Percentiles rank a stretch among this genome's conserved stretches.
Evolutionary conservation across 2,888 invertebrate genomes (phyloP).

Genomic region (Hedya salicella): DNA sequence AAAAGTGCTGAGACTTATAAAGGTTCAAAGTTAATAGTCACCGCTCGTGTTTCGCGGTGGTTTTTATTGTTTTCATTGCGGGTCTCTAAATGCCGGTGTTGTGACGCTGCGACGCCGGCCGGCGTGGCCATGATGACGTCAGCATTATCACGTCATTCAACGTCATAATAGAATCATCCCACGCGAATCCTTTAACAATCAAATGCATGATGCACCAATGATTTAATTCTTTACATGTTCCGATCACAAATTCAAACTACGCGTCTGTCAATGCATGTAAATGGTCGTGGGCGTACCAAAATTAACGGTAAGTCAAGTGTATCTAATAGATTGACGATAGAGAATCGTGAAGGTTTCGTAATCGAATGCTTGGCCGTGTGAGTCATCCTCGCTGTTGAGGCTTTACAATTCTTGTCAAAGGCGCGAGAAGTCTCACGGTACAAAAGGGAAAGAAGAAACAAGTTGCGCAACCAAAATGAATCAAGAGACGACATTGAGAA

Average conservation of each 20-base stretch:
- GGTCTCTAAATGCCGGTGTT: conserved; percentile 32
- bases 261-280: conserved; percentile 31
- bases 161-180: conserved; percentile 62
- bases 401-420: conserved; percentile 36
- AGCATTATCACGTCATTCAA: conserved; percentile 69
- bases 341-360: conserved; percentile 42
- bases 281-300: conserved; percentile 38
- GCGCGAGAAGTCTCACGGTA: conserved; percentile 37
- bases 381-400: conserved; percentile 34
- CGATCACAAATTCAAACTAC: conserved; percentile 15
- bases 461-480: conserved; percentile 21
- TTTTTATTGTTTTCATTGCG: conserved; percentile 20
- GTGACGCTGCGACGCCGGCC: conserved; percentile 54
- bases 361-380: conserved; percentile 34
- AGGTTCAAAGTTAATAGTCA: conserved; percentile 3
- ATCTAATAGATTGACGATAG: conserved; percentile 41
- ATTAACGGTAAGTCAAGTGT: conserved; percentile 40
- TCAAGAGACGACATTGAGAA: conserved; percentile 6
- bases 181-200: conserved; percentile 65
- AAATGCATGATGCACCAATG: conserved; percentile 5
- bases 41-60: not conserved
- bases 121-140: conserved; percentile 79
- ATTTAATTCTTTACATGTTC: conserved; percentile 16
- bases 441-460: conserved; percentile 21
- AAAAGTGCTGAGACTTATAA: conserved; percentile 4